Evolutionary conservation across 2,888 invertebrate genomes (phyloP).

Genomic region (Agrochola lota): DNA sequence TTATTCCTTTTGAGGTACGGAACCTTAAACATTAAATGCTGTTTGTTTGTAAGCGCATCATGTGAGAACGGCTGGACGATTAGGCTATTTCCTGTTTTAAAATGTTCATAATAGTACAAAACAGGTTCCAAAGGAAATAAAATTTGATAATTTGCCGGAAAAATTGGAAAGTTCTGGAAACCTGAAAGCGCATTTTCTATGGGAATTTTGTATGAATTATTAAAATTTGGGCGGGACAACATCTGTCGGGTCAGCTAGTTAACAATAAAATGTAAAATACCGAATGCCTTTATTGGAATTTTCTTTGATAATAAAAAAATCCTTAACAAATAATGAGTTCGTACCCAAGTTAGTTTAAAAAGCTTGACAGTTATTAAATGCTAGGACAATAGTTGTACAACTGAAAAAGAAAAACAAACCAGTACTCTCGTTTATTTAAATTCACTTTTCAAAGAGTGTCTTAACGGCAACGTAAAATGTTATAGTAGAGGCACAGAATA

Average conservation of each 20-base stretch:
- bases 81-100: too few relatives aligned
- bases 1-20: too few relatives aligned
- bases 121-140: too few relatives aligned
- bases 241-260: background rate
- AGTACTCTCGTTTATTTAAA: conserved; percentile 56
- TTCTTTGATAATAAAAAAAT: conserved; percentile 20
- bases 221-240: too few relatives aligned
- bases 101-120: too few relatives aligned
- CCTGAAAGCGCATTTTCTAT: too few relatives aligned
- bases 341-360: conserved; percentile 28
- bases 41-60: too few relatives aligned
- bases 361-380: conserved; percentile 48
- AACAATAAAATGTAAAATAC: background rate
- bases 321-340: conserved; percentile 23
- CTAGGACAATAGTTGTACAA: conserved; percentile 35
- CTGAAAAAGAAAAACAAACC: conserved; percentile 20
- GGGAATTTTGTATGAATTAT: too few relatives aligned
- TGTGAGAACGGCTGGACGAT: too few relatives aligned
- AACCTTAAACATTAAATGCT: too few relatives aligned
- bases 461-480: conserved; percentile 47
- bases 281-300: background rate
- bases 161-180: too few relatives aligned
- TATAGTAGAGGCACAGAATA: conserved; percentile 16
- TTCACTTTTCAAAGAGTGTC: conserved; percentile 50
- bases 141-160: too few relatives aligned